phyloP scores from a whole-genome alignment of 2,113 vertebrate species.

The Thunnus maccoyii region DNA sequence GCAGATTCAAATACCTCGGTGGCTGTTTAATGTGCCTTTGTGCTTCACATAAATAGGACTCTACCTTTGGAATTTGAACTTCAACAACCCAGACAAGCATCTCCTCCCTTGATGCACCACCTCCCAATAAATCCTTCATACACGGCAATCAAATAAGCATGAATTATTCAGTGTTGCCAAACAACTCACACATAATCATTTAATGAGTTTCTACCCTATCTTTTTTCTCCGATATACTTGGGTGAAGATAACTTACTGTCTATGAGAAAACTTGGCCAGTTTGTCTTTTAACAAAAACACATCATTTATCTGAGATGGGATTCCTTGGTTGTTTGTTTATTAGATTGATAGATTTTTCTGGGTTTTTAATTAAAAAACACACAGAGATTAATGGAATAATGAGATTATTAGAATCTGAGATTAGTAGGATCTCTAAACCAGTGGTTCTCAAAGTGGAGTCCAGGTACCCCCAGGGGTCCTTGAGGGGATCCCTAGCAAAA shows the following conservation, averaged over 20 bases:
- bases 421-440: constrained; percentile 23
- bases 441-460: too few species aligned
- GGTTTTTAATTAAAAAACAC: constrained; percentile 55
- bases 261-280: constrained; percentile 37
- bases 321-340: constrained; percentile 3
- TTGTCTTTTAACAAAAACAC: constrained; percentile 56
- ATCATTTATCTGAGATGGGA: constrained; percentile 37
- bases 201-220: constrained; percentile 71
- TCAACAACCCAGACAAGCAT: constrained; percentile 53
- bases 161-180: constrained; percentile 78
- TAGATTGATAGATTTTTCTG: constrained; percentile 38
- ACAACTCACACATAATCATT: constrained; percentile 77
- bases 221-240: constrained; percentile 47
- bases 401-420: constrained; percentile 58
- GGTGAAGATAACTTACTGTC: constrained; percentile 48
- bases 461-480: too few species aligned
- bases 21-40: constrained; percentile 36
- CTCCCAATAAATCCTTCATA: constrained; percentile 68
- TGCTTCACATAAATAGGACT: constrained; percentile 15
- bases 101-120: constrained; percentile 60
- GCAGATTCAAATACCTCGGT: constrained; percentile 27
- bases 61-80: constrained; percentile 61
- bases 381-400: constrained; percentile 63
- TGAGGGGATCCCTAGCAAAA: too few species aligned
- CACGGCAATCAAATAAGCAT: constrained; percentile 70